Evolutionary conservation across 1,140 invertebrate genomes (phyloP).

Genomic region (Xylocopa sonorina): DNA sequence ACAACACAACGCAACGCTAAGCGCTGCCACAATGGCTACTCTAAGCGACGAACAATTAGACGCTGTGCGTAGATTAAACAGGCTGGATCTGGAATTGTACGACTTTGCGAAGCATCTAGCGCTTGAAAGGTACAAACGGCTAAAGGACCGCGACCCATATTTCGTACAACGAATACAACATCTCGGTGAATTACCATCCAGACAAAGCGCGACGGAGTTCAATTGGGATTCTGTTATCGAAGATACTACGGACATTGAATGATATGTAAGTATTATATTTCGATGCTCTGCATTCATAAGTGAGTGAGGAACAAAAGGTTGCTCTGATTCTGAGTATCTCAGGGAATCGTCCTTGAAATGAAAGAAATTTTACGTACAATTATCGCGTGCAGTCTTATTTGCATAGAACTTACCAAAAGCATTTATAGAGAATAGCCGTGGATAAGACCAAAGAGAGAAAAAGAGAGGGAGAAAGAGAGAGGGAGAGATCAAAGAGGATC

Average conservation of each 20-base stretch:
- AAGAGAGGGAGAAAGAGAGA: too few species aligned
- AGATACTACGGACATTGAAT: slow-evolving; percentile 84
- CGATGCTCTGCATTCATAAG: slow-evolving; percentile 41
- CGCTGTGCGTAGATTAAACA: slow-evolving; percentile 91
- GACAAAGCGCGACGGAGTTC: slow-evolving; percentile 89
- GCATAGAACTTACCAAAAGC: slow-evolving; percentile 65
- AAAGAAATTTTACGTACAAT: slow-evolving; percentile 55
- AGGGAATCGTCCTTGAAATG: slow-evolving; percentile 56
- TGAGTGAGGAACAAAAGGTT: slow-evolving; percentile 21
- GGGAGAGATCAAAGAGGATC: slow-evolving; percentile 63
- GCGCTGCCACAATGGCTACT: slow-evolving; percentile 88
- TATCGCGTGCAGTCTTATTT: slow-evolving; percentile 29
- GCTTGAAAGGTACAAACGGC: slow-evolving; percentile 89
- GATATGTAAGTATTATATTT: slow-evolving; percentile 60
- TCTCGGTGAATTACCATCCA: slow-evolving; percentile 88
- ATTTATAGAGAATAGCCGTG: slow-evolving; percentile 64
- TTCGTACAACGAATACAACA: slow-evolving; percentile 91
- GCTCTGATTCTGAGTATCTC: slow-evolving; percentile 57
- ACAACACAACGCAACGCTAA: slow-evolving; percentile 94
- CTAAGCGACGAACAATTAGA: slow-evolving; percentile 88
- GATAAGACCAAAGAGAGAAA: slow-evolving; percentile 78
- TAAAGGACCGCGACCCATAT: slow-evolving; percentile 90
- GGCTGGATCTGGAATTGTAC: slow-evolving; percentile 96
- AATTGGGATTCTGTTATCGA: slow-evolving; percentile 93
- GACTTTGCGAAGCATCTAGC: slow-evolving; percentile 95